A percentile compares a stretch with the other conserved stretches of the same genome.
Evolutionary conservation across 2,888 invertebrate species (phyloP).

Genomic region (Oeneis ivallda): DNA sequence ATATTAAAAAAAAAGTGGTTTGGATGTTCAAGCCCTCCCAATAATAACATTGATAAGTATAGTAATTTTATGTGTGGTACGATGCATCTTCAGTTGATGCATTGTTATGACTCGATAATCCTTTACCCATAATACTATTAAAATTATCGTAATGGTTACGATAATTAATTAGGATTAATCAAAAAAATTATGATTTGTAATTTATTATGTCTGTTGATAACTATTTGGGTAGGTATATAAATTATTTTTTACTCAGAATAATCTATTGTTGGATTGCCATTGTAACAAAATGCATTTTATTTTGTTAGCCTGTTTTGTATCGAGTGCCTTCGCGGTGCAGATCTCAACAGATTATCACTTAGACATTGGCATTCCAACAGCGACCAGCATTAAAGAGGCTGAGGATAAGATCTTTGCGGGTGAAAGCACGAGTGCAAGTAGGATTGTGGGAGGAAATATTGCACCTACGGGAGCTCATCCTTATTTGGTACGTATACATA

Average conservation of each 20-base stretch:
- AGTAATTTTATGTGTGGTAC: neutral
- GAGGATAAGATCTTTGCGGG: slow-evolving; percentile 45
- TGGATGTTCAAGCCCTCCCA: no score
- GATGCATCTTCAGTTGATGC: neutral
- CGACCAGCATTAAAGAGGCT: slow-evolving; percentile 51
- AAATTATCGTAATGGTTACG: neutral
- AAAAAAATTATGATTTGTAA: slow-evolving; percentile 19
- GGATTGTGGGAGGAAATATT: slow-evolving; percentile 57
- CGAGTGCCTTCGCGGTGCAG: slow-evolving; percentile 43
- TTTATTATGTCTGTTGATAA: slow-evolving; percentile 18
- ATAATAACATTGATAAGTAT: no score
- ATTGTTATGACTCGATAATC: slow-evolving; percentile 4
- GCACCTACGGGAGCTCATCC: slow-evolving; percentile 53
- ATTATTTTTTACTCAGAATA: neutral
- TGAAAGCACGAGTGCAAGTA: slow-evolving; percentile 27
- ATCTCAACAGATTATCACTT: slow-evolving; percentile 51
- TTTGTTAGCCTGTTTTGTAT: slow-evolving; percentile 33
- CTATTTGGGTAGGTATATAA: slow-evolving; percentile 22
- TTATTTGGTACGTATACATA: slow-evolving; percentile 39
- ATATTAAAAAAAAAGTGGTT: no score
- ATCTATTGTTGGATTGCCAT: slow-evolving; percentile 6
- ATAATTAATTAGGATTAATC: slow-evolving; percentile 15
- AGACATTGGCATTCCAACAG: slow-evolving; percentile 57
- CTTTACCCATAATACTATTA: neutral
- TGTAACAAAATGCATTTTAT: slow-evolving; percentile 26